These are phyloP conservation scores for Mythimna pallens DNA, from an alignment of 2,888 invertebrate species.

Conservation along the genomic window DNA sequence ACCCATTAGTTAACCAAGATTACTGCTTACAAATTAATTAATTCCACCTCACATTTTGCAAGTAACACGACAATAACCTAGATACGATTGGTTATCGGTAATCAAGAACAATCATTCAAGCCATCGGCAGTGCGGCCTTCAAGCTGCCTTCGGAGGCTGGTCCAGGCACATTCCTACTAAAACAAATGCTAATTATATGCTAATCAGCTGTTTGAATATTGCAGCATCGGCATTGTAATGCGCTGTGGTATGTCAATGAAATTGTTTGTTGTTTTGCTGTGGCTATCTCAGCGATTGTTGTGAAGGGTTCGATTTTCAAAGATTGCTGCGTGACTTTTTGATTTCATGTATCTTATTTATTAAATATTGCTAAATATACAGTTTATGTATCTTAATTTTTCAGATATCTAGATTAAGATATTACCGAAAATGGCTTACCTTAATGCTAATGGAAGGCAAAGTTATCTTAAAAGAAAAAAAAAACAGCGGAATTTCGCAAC, in stretches of 20 bases:
- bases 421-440: too few species aligned
- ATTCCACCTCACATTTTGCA: constrained; percentile 54
- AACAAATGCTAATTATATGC: constrained; percentile 73
- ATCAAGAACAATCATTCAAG: constrained; percentile 65
- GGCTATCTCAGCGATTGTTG: constrained; percentile 25
- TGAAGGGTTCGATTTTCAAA: background rate
- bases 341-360: background rate
- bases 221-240: constrained; percentile 59
- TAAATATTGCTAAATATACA: too few species aligned
- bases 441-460: too few species aligned
- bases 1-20: constrained; percentile 14
- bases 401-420: too few species aligned
- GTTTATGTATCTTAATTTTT: too few species aligned
- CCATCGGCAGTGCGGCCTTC: constrained; percentile 64
- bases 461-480: too few species aligned
- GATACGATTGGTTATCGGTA: constrained; percentile 56
- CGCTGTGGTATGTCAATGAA: constrained; percentile 56
- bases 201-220: constrained; percentile 63
- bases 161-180: constrained; percentile 63
- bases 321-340: background rate
- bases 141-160: constrained; percentile 65
- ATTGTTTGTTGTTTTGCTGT: constrained; percentile 38
- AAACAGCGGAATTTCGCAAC: too few species aligned
- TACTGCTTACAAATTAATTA: constrained; percentile 43
- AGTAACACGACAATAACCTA: constrained; percentile 48